Conservation (phyloP, 2,888 invertebrate species). For the Campoplex capitator region DNA sequence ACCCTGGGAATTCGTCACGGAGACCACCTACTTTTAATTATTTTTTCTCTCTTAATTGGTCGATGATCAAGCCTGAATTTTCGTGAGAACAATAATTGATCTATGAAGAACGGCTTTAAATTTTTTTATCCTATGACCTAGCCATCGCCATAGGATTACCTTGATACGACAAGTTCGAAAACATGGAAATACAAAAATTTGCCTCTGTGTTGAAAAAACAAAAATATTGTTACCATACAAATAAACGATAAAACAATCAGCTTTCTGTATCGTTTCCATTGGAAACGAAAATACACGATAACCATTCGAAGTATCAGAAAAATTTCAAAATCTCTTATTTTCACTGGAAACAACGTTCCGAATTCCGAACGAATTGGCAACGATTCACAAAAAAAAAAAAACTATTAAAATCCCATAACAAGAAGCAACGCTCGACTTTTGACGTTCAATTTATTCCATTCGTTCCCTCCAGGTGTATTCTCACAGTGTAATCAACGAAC, state of each 20-base stretch:
- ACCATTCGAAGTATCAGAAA: neutral
- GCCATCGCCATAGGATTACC: no score
- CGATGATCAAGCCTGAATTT: no score
- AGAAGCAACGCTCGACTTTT: neutral
- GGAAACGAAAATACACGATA: neutral
- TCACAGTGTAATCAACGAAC: slow-evolving; percentile 29
- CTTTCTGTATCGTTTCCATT: neutral
- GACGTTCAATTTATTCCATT: slow-evolving; percentile 4
- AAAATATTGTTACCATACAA: neutral
- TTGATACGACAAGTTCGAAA: no score
- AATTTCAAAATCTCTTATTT: neutral
- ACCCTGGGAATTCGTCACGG: no score
- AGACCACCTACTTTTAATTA: no score
- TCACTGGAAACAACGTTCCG: neutral
- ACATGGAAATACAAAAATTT: no score
- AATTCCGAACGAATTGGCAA: neutral
- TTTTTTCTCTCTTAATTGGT: no score
- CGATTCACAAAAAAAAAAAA: neutral
- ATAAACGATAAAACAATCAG: no score
- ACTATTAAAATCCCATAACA: neutral
- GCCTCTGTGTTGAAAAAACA: neutral
- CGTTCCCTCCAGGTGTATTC: slow-evolving; percentile 10
- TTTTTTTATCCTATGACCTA: no score
- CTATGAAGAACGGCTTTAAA: no score
- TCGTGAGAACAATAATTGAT: no score